Evolutionary conservation across 1,140 invertebrate species (phyloP), one percentile per base, ranked within the genome.

Genomic region (Nebria ingens): DNA sequence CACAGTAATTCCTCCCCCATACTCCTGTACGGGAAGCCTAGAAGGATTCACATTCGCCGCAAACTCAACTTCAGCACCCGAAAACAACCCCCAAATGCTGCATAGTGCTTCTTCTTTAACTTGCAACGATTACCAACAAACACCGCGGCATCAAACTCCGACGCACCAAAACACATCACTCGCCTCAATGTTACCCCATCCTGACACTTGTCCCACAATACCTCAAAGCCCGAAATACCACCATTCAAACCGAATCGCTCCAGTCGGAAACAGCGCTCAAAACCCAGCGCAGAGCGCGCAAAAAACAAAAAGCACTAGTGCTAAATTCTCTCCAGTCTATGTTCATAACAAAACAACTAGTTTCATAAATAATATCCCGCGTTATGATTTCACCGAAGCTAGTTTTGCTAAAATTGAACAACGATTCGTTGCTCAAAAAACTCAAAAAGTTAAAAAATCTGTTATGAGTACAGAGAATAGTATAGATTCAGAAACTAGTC

Each of bases 1-100:
- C 65, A 83, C 82, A 20, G 78, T 87, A 65, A 82, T 89, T 55
- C 86, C 86, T 40, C 86, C 86, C 19, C 85, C 86, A 2, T 89
- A 89, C 67, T 87, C 85, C n/a, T 83, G 83, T 63, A 81, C 85
- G 56, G 81, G 81, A 60, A 87, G 83, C 69, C 76, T 84, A 49
- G 85, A 81, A 69, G 79, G 78, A 64, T 71, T 80, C 55, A 79
- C 9, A 12, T 9, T 45, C 3, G 17, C 73, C 59, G 68, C 70
- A 63, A 71, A 59, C 62, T 57, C 59, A 57, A 69, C 71, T 63
- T 62, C 63, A 57, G 19, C 21, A 19, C n/a, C 22, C 42, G n/a
- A 29, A 59, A 58, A 19, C 45, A n/a, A n/a, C n/a, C n/a, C n/a
- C n/a, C 52, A 56, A 29, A 40, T 64, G 40, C 52, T 59, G 22